A percentile compares a stretch with the other conserved stretches of the same genome.
Evolutionary conservation across 2,888 invertebrate genomes (phyloP).

Genomic region (Boloria euphrosyne): DNA sequence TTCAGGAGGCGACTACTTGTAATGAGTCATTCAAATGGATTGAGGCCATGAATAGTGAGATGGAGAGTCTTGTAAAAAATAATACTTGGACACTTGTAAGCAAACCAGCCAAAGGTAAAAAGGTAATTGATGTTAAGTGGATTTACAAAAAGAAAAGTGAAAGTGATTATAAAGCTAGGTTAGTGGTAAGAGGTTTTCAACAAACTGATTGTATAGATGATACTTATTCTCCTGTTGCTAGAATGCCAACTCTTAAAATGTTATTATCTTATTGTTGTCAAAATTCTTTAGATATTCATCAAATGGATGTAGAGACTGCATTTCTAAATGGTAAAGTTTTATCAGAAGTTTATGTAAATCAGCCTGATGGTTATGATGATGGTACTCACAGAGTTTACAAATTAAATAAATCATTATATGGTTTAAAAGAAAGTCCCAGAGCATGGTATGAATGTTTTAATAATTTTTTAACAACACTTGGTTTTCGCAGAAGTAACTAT

Average conservation of each 20-base stretch:
- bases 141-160: conserved; percentile 45
- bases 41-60: too few species aligned
- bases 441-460: conserved; percentile 38
- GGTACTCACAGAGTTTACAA: conserved; percentile 47
- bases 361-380: conserved; percentile 47
- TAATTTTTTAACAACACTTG: conserved; percentile 30
- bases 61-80: too few species aligned
- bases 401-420: conserved; percentile 48
- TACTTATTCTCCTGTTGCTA: conserved; percentile 42
- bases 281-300: conserved; percentile 39
- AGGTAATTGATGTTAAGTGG: too few species aligned
- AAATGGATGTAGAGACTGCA: conserved; percentile 45
- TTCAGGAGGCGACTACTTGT: too few species aligned
- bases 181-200: conserved; percentile 27
- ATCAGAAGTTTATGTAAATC: conserved; percentile 44
- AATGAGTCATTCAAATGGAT: too few species aligned
- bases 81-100: too few species aligned
- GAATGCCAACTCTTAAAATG: too few species aligned
- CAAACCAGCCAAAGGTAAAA: too few species aligned
- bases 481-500: conserved; percentile 40
- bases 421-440: conserved; percentile 27
- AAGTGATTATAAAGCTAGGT: conserved; percentile 1
- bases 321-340: conserved; percentile 45
- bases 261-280: conserved; percentile 35
- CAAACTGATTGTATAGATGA: conserved; percentile 32